Evolutionary conservation across 2,888 invertebrate species (phyloP).

Genomic region (Hedychridium roseum): DNA sequence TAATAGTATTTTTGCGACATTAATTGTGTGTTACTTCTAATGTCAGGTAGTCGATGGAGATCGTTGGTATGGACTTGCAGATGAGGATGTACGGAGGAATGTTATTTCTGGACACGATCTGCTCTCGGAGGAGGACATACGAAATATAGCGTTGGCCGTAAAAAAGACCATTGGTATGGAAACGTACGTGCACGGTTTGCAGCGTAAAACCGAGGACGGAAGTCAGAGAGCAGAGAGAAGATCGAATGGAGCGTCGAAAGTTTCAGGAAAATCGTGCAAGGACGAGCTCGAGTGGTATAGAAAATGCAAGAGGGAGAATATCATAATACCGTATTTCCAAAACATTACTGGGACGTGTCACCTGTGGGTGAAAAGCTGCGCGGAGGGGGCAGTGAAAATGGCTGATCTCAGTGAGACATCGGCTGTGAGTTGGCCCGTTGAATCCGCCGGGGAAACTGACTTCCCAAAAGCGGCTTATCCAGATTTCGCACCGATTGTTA

Average conservation of each 20-base stretch:
- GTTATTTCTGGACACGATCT: background rate
- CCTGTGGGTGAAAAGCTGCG: constrained; percentile 32
- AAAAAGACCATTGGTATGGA: constrained; percentile 27
- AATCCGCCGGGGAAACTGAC: too few species aligned
- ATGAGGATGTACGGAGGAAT: background rate
- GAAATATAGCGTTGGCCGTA: constrained; percentile 30
- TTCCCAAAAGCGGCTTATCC: too few species aligned
- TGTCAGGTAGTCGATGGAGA: too few species aligned
- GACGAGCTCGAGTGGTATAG: constrained; percentile 41
- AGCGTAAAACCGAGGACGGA: constrained; percentile 6
- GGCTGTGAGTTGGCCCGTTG: too few species aligned
- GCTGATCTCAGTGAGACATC: background rate
- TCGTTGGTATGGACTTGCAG: background rate
- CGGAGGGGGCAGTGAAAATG: constrained; percentile 20
- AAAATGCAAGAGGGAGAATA: constrained; percentile 37
- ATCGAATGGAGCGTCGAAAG: constrained; percentile 16
- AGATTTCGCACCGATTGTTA: too few species aligned
- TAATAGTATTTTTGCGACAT: too few species aligned
- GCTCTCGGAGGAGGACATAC: constrained; percentile 8
- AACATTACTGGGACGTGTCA: constrained; percentile 38
- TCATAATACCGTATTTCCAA: constrained; percentile 41
- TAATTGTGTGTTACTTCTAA: too few species aligned
- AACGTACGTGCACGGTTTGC: constrained; percentile 27
- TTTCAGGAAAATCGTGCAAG: constrained; percentile 17
- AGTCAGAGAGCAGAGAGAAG: constrained; percentile 9